A percentile compares a stretch with the other conserved stretches of the same genome.
phyloP scores from a whole-genome alignment of 2,113 vertebrate genomes.

The Sporophila hypoxantha region DNA sequence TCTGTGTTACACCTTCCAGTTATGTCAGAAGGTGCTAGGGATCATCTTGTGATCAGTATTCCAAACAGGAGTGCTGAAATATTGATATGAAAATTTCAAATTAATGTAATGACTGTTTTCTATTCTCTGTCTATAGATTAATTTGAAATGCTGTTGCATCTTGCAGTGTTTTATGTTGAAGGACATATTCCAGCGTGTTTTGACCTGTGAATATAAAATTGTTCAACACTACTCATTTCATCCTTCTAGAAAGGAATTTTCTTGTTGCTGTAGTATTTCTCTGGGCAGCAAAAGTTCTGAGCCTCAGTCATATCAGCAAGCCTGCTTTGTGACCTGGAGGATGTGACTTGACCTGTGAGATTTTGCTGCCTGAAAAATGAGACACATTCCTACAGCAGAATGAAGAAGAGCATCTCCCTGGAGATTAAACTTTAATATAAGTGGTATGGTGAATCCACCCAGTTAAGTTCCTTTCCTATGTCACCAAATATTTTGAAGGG shows the following conservation, averaged over 20 bases:
- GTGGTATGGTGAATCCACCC: not conserved
- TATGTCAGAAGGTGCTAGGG: not conserved
- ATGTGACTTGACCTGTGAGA: not conserved
- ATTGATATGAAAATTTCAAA: not conserved
- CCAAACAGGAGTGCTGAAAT: not conserved
- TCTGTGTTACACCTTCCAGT: not conserved
- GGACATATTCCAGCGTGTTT: not conserved
- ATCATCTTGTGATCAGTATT: not conserved
- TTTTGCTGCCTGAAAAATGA: not conserved
- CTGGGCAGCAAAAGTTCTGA: not conserved
- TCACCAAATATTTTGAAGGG: not conserved
- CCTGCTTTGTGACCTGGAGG: not conserved
- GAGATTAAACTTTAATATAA: not conserved
- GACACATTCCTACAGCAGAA: not conserved
- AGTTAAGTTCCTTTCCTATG: not conserved
- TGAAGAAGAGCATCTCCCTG: not conserved
- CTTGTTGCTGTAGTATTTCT: not conserved
- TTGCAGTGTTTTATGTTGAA: not conserved
- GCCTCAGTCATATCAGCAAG: not conserved
- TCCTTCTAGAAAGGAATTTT: not conserved
- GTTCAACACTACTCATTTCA: not conserved
- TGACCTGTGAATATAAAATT: not conserved
- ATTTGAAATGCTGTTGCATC: not conserved
- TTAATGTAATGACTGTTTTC: not conserved
- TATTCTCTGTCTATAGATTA: not conserved